phyloP scores from a whole-genome alignment of 2,888 invertebrate genomes.

The Alcis repandata region DNA sequence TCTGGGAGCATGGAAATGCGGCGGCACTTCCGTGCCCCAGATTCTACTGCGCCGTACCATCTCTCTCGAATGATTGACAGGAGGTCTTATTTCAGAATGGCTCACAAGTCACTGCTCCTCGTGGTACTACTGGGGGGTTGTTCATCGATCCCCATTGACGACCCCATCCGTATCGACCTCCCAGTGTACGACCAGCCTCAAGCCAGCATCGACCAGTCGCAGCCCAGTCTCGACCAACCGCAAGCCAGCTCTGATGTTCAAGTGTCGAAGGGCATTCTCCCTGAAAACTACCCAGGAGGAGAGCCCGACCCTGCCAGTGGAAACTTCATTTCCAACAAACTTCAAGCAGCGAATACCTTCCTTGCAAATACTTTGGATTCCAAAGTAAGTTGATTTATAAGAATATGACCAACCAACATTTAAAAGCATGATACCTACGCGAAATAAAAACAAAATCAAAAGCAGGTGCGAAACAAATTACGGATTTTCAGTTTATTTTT shows the following conservation, averaged over 20 bases:
- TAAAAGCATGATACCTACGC: too few species aligned
- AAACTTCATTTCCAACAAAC: conserved; percentile 60
- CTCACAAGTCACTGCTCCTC: conserved; percentile 43
- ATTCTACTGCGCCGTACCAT: too few species aligned
- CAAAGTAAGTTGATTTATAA: conserved; percentile 45
- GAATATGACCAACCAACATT: too few species aligned
- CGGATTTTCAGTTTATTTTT: too few species aligned
- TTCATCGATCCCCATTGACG: conserved; percentile 68
- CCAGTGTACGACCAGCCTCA: conserved; percentile 75
- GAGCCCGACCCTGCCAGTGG: conserved; percentile 53
- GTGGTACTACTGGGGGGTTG: conserved; percentile 53
- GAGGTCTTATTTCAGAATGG: conserved; percentile 63
- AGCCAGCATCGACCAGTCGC: conserved; percentile 59
- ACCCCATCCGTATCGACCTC: conserved; percentile 73
- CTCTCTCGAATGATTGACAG: too few species aligned
- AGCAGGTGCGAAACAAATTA: too few species aligned
- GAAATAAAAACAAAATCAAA: too few species aligned
- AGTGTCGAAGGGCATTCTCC: conserved; percentile 54
- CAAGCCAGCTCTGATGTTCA: conserved; percentile 50
- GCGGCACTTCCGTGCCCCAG: too few species aligned
- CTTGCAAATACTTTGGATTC: conserved; percentile 54
- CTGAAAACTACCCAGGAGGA: conserved; percentile 66
- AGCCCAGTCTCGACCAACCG: conserved; percentile 57
- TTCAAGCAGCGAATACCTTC: conserved; percentile 57
- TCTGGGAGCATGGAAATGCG: too few species aligned